A percentile compares a stretch with the other conserved stretches of the same genome.
These are phyloP conservation scores for Hemibagrus wyckioides DNA, from an alignment of 2,113 vertebrate species.

Conservation along the genomic window DNA sequence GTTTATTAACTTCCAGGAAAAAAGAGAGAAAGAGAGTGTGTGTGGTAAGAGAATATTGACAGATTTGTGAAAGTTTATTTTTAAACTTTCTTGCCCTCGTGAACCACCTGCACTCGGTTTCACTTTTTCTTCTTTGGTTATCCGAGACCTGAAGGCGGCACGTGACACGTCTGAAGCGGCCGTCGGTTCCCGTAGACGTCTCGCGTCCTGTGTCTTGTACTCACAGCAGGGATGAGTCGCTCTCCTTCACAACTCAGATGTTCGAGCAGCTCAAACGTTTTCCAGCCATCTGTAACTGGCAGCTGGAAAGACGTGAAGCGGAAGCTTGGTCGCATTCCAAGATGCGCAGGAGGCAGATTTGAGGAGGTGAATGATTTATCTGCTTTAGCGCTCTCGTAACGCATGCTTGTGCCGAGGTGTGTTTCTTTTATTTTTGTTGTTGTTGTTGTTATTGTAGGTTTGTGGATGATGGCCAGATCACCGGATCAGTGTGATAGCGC, in stretches of 20 bases:
- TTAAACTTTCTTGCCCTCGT: no score
- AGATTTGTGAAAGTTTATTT: no score
- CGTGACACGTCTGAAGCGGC: conserved; percentile 8
- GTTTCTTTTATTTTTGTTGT: neutral
- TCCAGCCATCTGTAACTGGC: conserved; percentile 57
- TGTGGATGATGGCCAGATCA: neutral
- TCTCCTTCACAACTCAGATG: conserved; percentile 43
- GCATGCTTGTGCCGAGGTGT: neutral
- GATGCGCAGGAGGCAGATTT: conserved; percentile 42
- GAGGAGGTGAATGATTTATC: conserved; percentile 53
- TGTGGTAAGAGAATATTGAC: no score
- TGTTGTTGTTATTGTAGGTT: neutral
- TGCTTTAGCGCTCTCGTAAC: conserved; percentile 28
- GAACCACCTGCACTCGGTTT: neutral
- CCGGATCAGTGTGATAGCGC: neutral
- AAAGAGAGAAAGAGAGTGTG: no score
- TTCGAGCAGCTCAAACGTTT: conserved; percentile 52
- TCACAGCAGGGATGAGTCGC: conserved; percentile 41
- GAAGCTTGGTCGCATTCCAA: conserved; percentile 45
- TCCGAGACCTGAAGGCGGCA: neutral
- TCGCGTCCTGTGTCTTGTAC: conserved; percentile 27
- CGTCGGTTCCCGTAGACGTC: conserved; percentile 44
- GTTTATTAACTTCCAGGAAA: no score
- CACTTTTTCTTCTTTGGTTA: neutral
- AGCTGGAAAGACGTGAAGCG: conserved; percentile 53